phyloP scores from a whole-genome alignment of 2,113 vertebrate species.

The Numida meleagris region DNA sequence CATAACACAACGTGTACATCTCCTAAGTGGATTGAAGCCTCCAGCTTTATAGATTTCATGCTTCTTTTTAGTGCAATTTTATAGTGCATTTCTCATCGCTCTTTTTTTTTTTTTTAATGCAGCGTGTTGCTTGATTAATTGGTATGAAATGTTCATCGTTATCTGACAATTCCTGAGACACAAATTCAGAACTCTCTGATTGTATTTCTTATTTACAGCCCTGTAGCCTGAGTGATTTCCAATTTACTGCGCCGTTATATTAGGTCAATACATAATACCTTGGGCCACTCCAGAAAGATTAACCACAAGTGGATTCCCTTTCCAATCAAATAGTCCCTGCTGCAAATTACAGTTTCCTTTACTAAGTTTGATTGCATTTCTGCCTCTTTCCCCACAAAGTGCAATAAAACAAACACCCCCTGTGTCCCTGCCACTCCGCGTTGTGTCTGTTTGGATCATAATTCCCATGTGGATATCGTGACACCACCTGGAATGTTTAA shows the following conservation, averaged over 20 bases:
- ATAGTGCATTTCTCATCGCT: neutral
- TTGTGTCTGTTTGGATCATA: neutral
- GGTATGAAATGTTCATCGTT: neutral
- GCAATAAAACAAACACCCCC: neutral
- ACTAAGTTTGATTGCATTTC: neutral
- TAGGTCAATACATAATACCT: neutral
- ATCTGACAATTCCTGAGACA: neutral
- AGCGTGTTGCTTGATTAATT: neutral
- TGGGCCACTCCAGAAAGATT: neutral
- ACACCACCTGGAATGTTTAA: neutral
- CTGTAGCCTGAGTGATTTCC: neutral
- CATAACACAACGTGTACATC: neutral
- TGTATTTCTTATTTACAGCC: neutral
- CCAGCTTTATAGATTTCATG: neutral
- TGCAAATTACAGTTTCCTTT: neutral
- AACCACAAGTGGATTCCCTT: neutral
- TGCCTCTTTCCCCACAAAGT: neutral
- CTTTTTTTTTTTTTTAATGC: neutral
- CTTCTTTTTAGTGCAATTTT: neutral
- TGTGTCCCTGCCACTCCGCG: accelerated
- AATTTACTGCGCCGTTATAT: neutral
- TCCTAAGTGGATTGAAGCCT: slow-evolving; percentile 1
- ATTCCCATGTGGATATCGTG: neutral
- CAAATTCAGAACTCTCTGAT: neutral
- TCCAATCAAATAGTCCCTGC: neutral